Base-by-base conservation (phyloP, 2,888 invertebrate species). In the Sesia bembeciformis region DNA sequence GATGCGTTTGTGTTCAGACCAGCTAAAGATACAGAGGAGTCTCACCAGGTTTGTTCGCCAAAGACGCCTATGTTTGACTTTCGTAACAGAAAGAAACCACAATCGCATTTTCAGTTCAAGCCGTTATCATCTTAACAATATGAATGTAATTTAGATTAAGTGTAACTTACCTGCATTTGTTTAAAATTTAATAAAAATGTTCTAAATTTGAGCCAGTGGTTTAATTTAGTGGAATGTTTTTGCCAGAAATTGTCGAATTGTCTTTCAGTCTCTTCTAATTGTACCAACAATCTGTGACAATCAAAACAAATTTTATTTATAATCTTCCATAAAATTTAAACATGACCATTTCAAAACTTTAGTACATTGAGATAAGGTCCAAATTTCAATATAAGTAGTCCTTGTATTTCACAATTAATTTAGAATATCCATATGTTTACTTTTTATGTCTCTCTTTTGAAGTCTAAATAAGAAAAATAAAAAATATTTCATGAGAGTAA, bases 211-310 rank as follows among this genome's bases (percentile, higher is more conserved):
- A 98, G 90, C 87, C 97, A 98, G 78, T 97, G 96, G 70, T 95
- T 93, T 73, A 98, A 90, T 71, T 96, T 94, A 57, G 93, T 93
- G 68, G 97, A 96, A 90, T 98, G 98, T 70, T 95, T 94, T 56
- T 93, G 93, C 98, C 98, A 98, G 87, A 98, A 98, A 67, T 95
- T 94, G 80, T 97, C 97, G 82, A 99, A 98, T 62, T 96, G 96
- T 68, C 94, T 92, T 84, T 97, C 96, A 63, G 98, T 98, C 90
- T 98, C 98, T 81, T 97, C 97, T 73, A 98, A 89, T 89, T 98
- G 97, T 57, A 97, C 95, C 65, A 98, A 88, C 74, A 97, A 92
- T 83, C 98, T 96, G 87, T 66, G 91, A 78, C 76, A 76, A 75
- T 55, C 61, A 52, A 6, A 42, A 5, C 42, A 49, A 49, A n/a